Percentiles rank a stretch among this genome's conserved stretches.
Evolutionary conservation across 2,888 invertebrate genomes (phyloP).

Genomic region (Boloria euphrosyne): DNA sequence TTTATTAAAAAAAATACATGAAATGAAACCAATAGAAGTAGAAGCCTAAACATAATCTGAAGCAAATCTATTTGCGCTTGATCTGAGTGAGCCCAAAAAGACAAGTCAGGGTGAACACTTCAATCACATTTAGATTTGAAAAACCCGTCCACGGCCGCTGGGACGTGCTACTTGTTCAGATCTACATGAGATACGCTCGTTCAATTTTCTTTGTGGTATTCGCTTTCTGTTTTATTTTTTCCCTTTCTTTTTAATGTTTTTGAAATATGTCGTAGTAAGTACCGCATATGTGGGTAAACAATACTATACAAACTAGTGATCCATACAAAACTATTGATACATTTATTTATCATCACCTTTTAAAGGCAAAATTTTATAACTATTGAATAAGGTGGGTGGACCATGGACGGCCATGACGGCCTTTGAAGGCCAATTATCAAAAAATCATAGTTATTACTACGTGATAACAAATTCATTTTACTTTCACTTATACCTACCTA

Average conservation of each 20-base stretch:
- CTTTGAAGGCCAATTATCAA: too few relatives aligned
- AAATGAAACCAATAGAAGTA: neutral
- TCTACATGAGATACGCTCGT: slow-evolving; percentile 36
- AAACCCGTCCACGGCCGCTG: slow-evolving; percentile 40
- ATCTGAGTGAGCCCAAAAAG: slow-evolving; percentile 34
- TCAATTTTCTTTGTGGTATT: slow-evolving; percentile 39
- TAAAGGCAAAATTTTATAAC: too few relatives aligned
- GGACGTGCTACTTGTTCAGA: slow-evolving; percentile 33
- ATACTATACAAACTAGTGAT: too few relatives aligned
- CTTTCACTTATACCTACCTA: too few relatives aligned
- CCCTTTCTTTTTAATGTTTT: slow-evolving; percentile 13
- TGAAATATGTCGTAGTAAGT: neutral
- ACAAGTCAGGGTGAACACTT: slow-evolving; percentile 37
- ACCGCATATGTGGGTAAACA: neutral
- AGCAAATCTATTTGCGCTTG: slow-evolving; percentile 31
- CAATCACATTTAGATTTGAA: slow-evolving; percentile 43
- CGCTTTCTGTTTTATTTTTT: slow-evolving; percentile 30
- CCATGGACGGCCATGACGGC: too few relatives aligned
- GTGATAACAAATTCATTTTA: too few relatives aligned
- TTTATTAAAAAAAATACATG: too few relatives aligned
- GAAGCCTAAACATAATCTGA: slow-evolving; percentile 14
- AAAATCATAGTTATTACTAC: too few relatives aligned
- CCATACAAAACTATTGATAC: too few relatives aligned
- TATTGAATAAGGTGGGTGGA: too few relatives aligned
- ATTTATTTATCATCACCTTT: too few relatives aligned